Evolutionary conservation across 2,113 vertebrate species (phyloP).

Genomic region (Phainopepla nitens): DNA sequence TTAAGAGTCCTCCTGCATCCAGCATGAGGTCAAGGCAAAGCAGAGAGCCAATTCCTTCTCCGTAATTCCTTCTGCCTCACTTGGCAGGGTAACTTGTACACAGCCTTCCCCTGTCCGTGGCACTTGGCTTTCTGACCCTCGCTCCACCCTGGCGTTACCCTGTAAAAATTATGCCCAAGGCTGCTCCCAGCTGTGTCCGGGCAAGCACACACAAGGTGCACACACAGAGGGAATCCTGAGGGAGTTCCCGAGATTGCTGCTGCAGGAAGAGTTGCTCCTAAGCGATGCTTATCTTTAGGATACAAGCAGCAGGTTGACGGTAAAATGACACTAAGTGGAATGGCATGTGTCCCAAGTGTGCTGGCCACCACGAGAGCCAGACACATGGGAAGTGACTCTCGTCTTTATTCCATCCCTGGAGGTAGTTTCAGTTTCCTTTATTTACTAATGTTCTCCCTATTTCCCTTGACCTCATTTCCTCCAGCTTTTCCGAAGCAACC

Average conservation of each 20-base stretch:
- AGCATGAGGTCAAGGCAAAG: background rate
- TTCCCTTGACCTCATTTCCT: slow-evolving; percentile 68
- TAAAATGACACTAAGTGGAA: slow-evolving; percentile 47
- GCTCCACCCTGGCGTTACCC: background rate
- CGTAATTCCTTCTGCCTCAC: background rate
- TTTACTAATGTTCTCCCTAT: slow-evolving; percentile 65
- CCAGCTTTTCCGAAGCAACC: slow-evolving; percentile 31
- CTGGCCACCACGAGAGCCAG: slow-evolving; percentile 42
- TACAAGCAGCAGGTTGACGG: slow-evolving; percentile 51
- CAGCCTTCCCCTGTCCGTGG: background rate
- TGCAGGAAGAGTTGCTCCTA: slow-evolving; percentile 46
- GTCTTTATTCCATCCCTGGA: slow-evolving; percentile 64
- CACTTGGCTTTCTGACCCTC: slow-evolving; percentile 12
- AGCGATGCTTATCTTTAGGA: slow-evolving; percentile 58
- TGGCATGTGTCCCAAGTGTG: slow-evolving; percentile 50
- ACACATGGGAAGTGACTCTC: slow-evolving; percentile 62
- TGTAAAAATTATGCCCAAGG: background rate
- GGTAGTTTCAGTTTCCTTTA: slow-evolving; percentile 60
- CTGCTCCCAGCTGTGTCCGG: background rate
- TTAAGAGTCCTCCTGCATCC: background rate
- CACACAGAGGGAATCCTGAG: slow-evolving; percentile 36
- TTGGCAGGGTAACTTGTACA: background rate
- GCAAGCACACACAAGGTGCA: background rate
- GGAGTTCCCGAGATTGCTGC: slow-evolving; percentile 28
- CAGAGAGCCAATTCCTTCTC: background rate